Evolutionary conservation across 2,113 vertebrate species (phyloP), one percentile per base, ranked within the genome.

Genomic region (Syrmaticus mikado): DNA sequence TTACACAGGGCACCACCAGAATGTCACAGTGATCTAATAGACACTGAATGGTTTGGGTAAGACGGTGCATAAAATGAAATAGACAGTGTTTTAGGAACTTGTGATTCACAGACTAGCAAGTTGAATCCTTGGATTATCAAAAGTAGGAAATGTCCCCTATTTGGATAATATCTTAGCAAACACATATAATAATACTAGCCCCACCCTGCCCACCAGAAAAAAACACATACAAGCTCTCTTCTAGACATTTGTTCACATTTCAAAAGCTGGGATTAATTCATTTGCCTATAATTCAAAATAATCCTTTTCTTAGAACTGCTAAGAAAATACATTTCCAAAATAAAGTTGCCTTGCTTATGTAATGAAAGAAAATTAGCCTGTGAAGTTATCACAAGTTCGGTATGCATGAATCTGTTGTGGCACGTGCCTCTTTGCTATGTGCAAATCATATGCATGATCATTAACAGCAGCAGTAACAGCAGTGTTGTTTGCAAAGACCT

Each of bases 201-300:
- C 85, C 70, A 67, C 53, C 70, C 52, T 0, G 0, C 16, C 38
- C 40, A 64, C 43, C 83, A 84, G 83, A n/a, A 89, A 90, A 94
- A 28, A 8, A 50, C 22, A 28, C 13, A 30, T 5, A 30, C 5
- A 53, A 15, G 27, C 52, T 74, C 58, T 81, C 60, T 78, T 73
- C 75, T 9, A 40, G 4, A 73, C 72, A 45, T 92, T 72, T 90
- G 52, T 68, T 87, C 34, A 8, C 58, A 38, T 83, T 92, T 41
- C 19, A 85, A 90, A 87, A 13, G 61, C 77, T 89, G 84, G 36
- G 45, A 92, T 92, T 94, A 53, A 65, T 95, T 95, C 92, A 94
- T 95, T 92, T 87, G 46, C 48, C 72, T 66, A 55, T 30, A 84
- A 40, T 28, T 85, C 53, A 75, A 82, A 84, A 28, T 53, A 83